These are phyloP conservation scores for Alosa alosa DNA, from an alignment of 2,113 vertebrate genomes.

Conservation along the genomic window DNA sequence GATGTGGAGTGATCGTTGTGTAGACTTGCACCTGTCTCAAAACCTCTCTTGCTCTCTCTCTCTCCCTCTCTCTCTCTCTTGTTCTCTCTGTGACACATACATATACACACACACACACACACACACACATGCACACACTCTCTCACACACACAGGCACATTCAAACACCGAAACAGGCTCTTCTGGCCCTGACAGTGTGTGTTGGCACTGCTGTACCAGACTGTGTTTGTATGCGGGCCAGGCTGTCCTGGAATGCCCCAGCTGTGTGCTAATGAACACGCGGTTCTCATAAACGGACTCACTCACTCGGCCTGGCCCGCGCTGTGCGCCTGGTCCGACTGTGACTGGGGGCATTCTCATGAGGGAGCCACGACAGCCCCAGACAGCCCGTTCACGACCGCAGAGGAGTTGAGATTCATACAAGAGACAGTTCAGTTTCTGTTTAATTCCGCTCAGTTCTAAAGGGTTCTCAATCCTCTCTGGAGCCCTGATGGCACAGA, in stretches of 20 bases:
- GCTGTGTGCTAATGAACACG: constrained; percentile 9
- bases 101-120: too few relatives aligned
- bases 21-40: too few relatives aligned
- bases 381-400: neutral
- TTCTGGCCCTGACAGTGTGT: neutral
- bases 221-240: neutral
- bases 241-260: constrained; percentile 14
- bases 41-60: too few relatives aligned
- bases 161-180: constrained; percentile 36
- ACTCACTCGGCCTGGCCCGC: neutral
- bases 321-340: neutral
- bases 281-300: constrained; percentile 3
- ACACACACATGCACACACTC: neutral
- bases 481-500: neutral
- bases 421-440: neutral
- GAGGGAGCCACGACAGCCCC: neutral
- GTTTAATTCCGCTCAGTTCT: neutral
- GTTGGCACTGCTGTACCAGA: constrained; percentile 48
- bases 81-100: neutral
- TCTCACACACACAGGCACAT: neutral
- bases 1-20: too few relatives aligned
- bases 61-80: neutral
- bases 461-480: neutral
- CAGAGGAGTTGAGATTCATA: neutral
- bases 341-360: neutral